These are phyloP conservation scores for Dendrocincla fuliginosa DNA, from an alignment of 2,797 vertebrate species.

Conservation along the genomic window DNA sequence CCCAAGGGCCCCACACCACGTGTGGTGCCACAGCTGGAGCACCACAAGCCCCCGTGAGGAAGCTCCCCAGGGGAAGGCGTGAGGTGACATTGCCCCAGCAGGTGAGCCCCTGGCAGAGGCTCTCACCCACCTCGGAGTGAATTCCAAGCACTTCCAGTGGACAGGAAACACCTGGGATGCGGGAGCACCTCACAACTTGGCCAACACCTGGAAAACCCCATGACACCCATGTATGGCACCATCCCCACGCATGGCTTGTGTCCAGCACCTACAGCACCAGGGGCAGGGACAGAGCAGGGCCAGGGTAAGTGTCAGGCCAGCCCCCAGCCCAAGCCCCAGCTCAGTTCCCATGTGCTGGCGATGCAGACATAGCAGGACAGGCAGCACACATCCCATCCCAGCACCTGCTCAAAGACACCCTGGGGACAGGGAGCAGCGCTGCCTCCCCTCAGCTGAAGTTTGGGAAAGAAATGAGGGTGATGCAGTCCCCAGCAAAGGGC, in stretches of 20 bases:
- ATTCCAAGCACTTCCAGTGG: background rate
- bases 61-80: rapidly evolving
- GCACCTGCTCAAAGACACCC: background rate
- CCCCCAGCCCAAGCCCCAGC: background rate
- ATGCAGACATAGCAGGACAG: rapidly evolving
- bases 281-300: rapidly evolving
- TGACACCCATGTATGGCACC: background rate
- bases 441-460: background rate
- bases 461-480: background rate
- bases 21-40: background rate
- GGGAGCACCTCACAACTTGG: background rate
- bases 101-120: background rate
- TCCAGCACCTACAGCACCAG: background rate
- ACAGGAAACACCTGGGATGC: background rate
- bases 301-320: background rate
- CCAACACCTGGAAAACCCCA: background rate
- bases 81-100: background rate
- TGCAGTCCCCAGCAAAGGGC: rapidly evolving
- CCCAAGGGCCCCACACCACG: rapidly evolving
- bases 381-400: rapidly evolving
- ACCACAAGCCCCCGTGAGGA: rapidly evolving
- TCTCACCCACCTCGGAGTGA: rapidly evolving
- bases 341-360: rapidly evolving
- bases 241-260: rapidly evolving
- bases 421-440: rapidly evolving